Percentiles rank a stretch among this genome's conserved stretches.
Evolutionary conservation across 2,797 vertebrate species (phyloP).

Genomic region (Gymnopithys bicolor): DNA sequence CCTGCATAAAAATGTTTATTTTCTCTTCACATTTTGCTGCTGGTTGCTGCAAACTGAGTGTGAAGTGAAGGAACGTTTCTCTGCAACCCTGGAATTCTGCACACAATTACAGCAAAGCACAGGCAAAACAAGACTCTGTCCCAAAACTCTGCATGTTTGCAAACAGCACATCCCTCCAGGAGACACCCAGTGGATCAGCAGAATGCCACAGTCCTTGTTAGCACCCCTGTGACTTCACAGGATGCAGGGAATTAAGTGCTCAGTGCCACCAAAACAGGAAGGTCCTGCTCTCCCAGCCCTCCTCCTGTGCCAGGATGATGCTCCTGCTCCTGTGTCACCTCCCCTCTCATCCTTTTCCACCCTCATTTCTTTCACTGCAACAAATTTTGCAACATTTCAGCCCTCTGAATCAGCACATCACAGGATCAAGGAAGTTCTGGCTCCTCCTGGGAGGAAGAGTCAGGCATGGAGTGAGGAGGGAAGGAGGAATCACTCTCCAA

Average conservation of each 20-base stretch:
- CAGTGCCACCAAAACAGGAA: slow-evolving; percentile 22
- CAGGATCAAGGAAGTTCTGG: background rate
- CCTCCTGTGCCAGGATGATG: background rate
- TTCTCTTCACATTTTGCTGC: background rate
- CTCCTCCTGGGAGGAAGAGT: background rate
- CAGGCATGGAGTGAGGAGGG: background rate
- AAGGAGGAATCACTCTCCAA: slow-evolving; percentile 13
- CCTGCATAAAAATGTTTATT: background rate
- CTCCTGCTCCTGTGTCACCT: slow-evolving; percentile 5
- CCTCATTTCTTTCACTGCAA: background rate
- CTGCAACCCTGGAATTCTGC: background rate
- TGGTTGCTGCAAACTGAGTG: background rate
- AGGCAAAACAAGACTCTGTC: background rate
- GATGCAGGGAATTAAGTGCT: slow-evolving; percentile 15
- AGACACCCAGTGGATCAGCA: background rate
- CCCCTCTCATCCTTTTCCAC: background rate
- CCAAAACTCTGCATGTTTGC: background rate
- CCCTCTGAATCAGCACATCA: slow-evolving; percentile 22
- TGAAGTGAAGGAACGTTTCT: background rate
- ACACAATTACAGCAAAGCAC: background rate
- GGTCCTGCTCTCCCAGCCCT: slow-evolving; percentile 29
- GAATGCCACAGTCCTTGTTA: background rate
- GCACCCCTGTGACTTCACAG: background rate
- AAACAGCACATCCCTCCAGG: background rate
- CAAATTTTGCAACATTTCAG: background rate